A percentile compares a stretch with the other conserved stretches of the same genome.
phyloP scores from a whole-genome alignment of 2,797 vertebrate species.

The Nothura maculosa region DNA sequence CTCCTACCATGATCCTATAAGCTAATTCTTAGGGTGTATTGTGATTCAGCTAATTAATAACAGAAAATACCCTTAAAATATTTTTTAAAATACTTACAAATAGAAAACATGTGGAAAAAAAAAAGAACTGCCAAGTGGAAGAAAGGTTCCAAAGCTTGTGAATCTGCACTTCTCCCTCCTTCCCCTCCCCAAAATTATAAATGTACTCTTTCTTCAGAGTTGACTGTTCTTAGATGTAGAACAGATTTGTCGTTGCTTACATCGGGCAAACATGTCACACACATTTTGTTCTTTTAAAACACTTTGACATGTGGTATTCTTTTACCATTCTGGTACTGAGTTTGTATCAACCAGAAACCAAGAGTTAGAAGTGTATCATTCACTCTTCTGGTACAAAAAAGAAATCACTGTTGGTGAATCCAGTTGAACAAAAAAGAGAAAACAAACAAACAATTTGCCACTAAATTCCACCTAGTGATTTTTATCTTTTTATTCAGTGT shows the following conservation, averaged over 20 bases:
- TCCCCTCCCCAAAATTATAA: background rate
- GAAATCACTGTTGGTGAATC: background rate
- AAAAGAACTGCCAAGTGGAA: background rate
- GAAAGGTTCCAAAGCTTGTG: background rate
- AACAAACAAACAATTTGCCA: background rate
- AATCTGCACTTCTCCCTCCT: background rate
- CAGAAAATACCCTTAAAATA: background rate
- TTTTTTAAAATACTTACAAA: background rate
- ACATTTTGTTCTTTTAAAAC: background rate
- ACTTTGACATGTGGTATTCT: background rate
- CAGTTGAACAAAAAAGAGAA: background rate
- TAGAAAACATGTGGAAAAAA: background rate
- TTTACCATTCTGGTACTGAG: background rate
- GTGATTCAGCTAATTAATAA: background rate
- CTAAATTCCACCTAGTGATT: background rate
- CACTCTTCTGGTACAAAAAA: background rate
- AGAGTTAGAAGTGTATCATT: background rate
- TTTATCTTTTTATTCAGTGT: background rate
- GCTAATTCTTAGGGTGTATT: background rate
- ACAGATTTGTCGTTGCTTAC: background rate
- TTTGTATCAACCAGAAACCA: background rate
- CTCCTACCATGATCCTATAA: background rate
- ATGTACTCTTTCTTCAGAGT: background rate
- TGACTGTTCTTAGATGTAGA: background rate
- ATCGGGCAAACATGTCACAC: background rate